Percentiles rank a stretch among this genome's conserved stretches.
Evolutionary conservation across 2,888 invertebrate species (phyloP).

Genomic region (Drosophila mayaguana): DNA sequence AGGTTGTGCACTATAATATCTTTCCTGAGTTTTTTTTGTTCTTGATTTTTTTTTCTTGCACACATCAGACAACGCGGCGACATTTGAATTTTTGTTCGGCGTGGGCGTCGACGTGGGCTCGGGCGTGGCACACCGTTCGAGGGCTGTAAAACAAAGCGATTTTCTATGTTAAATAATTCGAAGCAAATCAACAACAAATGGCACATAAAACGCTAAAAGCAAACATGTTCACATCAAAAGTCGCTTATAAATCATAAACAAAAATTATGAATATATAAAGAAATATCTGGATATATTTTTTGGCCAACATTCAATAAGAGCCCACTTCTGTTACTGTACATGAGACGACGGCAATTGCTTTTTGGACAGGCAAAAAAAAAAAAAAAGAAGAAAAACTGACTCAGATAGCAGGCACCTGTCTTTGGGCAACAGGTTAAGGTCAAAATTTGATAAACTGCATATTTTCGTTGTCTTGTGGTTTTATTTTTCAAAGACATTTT

Average conservation of each 20-base stretch:
- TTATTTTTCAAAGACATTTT: conserved; percentile 5
- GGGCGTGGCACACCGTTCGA: conserved; percentile 17
- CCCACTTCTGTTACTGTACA: not conserved
- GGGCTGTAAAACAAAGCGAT: conserved; percentile 60
- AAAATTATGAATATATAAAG: conserved; percentile 31
- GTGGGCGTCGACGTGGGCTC: conserved; percentile 36
- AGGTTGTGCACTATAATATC: conserved; percentile 57
- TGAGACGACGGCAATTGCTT: conserved; percentile 27
- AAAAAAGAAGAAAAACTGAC: not conserved
- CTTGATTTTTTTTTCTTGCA: conserved; percentile 44
- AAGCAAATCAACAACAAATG: conserved; percentile 52
- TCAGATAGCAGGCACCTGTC: conserved; percentile 43
- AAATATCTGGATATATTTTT: conserved; percentile 12
- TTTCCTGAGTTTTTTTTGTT: conserved; percentile 32
- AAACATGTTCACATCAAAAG: conserved; percentile 73
- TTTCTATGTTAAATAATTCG: conserved; percentile 72
- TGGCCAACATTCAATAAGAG: conserved; percentile 42
- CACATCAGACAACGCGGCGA: conserved; percentile 71
- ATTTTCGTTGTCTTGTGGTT: not conserved
- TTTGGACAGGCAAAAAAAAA: not conserved
- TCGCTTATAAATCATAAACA: conserved; percentile 69
- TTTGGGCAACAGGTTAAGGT: conserved; percentile 40
- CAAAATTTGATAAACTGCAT: conserved; percentile 21
- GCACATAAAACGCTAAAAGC: conserved; percentile 62
- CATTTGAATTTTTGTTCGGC: conserved; percentile 28